Evolutionary conservation across 2,797 vertebrate species (phyloP).

Genomic region (Anolis apletophallus): DNA sequence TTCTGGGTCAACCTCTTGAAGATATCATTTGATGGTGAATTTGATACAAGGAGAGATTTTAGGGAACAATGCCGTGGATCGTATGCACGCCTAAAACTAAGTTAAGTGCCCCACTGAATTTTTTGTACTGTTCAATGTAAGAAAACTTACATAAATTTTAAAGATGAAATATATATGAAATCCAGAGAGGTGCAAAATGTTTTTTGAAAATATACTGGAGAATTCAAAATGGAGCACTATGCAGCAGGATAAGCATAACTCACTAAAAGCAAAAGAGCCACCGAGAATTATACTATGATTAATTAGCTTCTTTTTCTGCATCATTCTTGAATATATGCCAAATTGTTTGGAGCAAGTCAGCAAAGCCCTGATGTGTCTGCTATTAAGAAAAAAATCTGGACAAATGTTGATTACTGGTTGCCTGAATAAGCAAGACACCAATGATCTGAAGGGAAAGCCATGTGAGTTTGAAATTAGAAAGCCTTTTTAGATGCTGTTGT

Average conservation of each 20-base stretch:
- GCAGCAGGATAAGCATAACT: not conserved
- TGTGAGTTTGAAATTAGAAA: constrained; percentile 68
- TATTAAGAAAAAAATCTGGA: constrained; percentile 5
- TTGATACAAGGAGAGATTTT: too few species aligned
- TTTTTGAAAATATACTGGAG: not conserved
- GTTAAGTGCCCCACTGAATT: too few species aligned
- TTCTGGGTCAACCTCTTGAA: too few species aligned
- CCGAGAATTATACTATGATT: constrained; percentile 5
- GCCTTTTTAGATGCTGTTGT: constrained; percentile 70
- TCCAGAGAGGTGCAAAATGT: not conserved
- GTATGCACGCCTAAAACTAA: too few species aligned
- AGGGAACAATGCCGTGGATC: too few species aligned
- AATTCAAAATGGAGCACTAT: not conserved
- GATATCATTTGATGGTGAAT: too few species aligned
- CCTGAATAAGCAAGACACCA: constrained; percentile 26
- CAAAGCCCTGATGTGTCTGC: not conserved
- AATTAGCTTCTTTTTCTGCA: constrained; percentile 21
- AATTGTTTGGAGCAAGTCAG: not conserved
- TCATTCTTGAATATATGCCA: constrained; percentile 30
- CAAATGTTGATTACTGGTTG: constrained; percentile 23
- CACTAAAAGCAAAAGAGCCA: constrained; percentile 16
- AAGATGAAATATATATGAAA: not conserved
- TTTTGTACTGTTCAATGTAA: not conserved
- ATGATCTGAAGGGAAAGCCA: constrained; percentile 54
- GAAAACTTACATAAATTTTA: not conserved